Percentiles rank a stretch among this genome's conserved stretches.
These are phyloP conservation scores for Odontomyia ornata DNA, from an alignment of 2,888 invertebrate genomes.

Conservation along the genomic window DNA sequence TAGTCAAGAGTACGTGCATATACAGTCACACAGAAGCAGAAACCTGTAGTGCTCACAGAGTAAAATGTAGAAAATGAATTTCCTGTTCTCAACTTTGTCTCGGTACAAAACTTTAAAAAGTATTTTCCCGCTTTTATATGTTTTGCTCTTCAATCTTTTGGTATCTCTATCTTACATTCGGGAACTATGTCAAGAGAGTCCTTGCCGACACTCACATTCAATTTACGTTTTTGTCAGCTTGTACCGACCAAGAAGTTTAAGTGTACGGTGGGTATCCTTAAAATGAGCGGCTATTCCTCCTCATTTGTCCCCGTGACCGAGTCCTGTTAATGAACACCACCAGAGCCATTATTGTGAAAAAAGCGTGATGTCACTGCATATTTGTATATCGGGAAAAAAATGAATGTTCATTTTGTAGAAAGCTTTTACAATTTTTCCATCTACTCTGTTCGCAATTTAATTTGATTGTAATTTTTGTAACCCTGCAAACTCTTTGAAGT, in stretches of 20 bases:
- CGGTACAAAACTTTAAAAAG: constrained; percentile 25
- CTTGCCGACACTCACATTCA: constrained; percentile 32
- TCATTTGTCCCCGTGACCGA: not conserved
- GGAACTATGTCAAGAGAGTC: constrained; percentile 30
- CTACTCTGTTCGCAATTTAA: not conserved
- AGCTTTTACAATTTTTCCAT: not conserved
- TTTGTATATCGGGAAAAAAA: not conserved
- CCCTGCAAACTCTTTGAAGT: too few relatives aligned
- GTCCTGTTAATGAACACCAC: not conserved
- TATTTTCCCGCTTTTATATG: constrained; percentile 13
- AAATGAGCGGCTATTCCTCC: not conserved
- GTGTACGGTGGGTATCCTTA: not conserved
- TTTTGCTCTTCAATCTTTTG: constrained; percentile 8
- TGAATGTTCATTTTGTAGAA: not conserved
- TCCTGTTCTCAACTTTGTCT: constrained; percentile 4
- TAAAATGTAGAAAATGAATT: constrained; percentile 29
- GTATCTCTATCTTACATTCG: not conserved
- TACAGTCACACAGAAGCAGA: not conserved
- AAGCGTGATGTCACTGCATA: not conserved
- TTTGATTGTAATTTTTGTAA: not conserved
- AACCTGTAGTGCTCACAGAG: not conserved
- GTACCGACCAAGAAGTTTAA: not conserved
- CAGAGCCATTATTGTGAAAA: not conserved
- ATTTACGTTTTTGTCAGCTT: constrained; percentile 21
- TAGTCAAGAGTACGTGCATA: not conserved